Evolutionary conservation across 2,888 invertebrate species (phyloP).

Genomic region (Rotaria sp.): DNA sequence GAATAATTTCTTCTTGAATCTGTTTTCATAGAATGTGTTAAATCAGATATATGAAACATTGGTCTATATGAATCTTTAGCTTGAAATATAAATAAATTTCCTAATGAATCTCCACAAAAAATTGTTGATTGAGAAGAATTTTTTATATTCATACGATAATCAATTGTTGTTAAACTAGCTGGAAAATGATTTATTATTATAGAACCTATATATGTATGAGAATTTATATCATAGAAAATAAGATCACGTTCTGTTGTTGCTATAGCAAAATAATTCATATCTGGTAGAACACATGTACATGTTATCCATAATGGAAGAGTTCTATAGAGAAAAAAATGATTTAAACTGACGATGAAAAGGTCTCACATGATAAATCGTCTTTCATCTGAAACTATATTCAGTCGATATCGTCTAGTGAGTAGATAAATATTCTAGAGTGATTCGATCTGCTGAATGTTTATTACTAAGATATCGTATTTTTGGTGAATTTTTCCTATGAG

Average conservation of each 20-base stretch:
- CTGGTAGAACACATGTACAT: slow-evolving; percentile 68
- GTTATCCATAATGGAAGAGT: slow-evolving; percentile 64
- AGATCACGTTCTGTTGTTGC: slow-evolving; percentile 71
- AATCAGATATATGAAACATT: slow-evolving; percentile 25
- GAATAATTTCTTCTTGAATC: neutral
- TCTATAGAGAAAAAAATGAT: slow-evolving; percentile 47
- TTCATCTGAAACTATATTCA: no score
- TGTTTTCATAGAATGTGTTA: neutral
- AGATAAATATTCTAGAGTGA: no score
- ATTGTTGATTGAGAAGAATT: slow-evolving; percentile 50
- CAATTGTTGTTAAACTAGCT: slow-evolving; percentile 57
- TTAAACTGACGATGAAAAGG: no score
- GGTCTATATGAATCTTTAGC: slow-evolving; percentile 30
- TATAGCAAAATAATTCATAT: slow-evolving; percentile 70
- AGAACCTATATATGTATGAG: slow-evolving; percentile 40
- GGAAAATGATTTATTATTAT: neutral
- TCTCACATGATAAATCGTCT: no score
- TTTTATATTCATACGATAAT: slow-evolving; percentile 41
- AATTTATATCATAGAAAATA: slow-evolving; percentile 66
- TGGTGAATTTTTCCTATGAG: no score
- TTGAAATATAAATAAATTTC: slow-evolving; percentile 63
- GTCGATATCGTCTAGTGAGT: no score
- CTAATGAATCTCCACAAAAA: slow-evolving; percentile 69
- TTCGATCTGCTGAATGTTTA: no score
- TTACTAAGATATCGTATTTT: no score